phyloP scores from a whole-genome alignment of 2,113 vertebrate genomes.

The Cyanoliseus patagonus region DNA sequence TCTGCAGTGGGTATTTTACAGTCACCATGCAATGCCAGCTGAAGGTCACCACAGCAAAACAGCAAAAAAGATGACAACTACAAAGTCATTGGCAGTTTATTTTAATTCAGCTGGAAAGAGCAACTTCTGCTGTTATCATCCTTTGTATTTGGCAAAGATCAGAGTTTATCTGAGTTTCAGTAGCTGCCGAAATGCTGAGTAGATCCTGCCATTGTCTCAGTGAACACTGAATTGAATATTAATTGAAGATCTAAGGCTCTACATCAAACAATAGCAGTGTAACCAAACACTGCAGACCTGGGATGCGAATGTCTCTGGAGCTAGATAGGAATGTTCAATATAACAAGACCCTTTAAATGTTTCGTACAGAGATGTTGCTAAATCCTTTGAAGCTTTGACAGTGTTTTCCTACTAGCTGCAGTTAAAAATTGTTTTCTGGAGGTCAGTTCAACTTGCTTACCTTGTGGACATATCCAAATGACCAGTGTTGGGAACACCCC shows the following conservation, averaged over 20 bases:
- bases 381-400: slow-evolving; percentile 37
- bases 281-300: slow-evolving; percentile 14
- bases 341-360: slow-evolving; percentile 48
- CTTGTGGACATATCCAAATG: background rate
- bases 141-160: slow-evolving; percentile 40
- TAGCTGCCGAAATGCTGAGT: slow-evolving; percentile 25
- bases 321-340: slow-evolving; percentile 33
- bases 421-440: slow-evolving; percentile 39
- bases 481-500: background rate
- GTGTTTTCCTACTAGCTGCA: slow-evolving; percentile 51
- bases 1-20: background rate
- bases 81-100: background rate
- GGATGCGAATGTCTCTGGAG: slow-evolving; percentile 34
- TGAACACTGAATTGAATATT: slow-evolving; percentile 42
- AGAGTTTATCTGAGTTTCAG: slow-evolving; percentile 30
- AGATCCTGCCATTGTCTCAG: slow-evolving; percentile 29
- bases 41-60: slow-evolving; percentile 45
- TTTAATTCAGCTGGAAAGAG: slow-evolving; percentile 1
- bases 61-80: slow-evolving; percentile 4
- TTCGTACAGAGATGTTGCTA: slow-evolving; percentile 43
- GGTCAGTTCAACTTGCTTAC: slow-evolving; percentile 16
- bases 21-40: background rate
- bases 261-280: slow-evolving; percentile 15
- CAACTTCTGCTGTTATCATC: slow-evolving; percentile 15
- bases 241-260: slow-evolving; percentile 52